Conservation (phyloP, 2,888 invertebrate genomes). For the Stenolophus ochropezus region DNA sequence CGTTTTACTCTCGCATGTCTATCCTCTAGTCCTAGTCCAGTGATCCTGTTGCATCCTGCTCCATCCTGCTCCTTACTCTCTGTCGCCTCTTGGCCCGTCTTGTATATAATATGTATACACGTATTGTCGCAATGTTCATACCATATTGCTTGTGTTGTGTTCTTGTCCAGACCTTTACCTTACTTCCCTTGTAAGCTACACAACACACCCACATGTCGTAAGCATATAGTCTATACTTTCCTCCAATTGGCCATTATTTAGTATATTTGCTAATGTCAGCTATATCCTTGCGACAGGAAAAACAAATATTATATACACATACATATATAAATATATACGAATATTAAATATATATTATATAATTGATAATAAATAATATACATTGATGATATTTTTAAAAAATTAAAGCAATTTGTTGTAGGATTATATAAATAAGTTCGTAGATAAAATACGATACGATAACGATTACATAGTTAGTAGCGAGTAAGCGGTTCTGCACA, state of each 20-base stretch:
- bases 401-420: conserved; percentile 72
- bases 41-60: background rate
- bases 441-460: conserved; percentile 47
- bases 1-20: conserved; percentile 1
- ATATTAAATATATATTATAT: conserved; percentile 56
- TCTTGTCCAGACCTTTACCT: conserved; percentile 1
- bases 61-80: background rate
- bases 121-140: conserved; percentile 37
- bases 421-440: conserved; percentile 63
- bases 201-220: conserved; percentile 16
- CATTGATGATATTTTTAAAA: conserved; percentile 71
- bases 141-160: conserved; percentile 38
- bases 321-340: conserved; percentile 49
- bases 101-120: conserved; percentile 36
- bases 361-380: conserved; percentile 54
- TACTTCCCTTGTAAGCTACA: background rate
- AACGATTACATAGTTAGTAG: conserved; percentile 41
- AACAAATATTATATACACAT: conserved; percentile 35
- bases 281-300: conserved; percentile 9
- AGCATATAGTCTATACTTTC: background rate
- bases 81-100: background rate
- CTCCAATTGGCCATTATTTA: background rate
- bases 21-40: background rate
- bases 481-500: conserved; percentile 67
- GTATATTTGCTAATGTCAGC: background rate